These are phyloP conservation scores for Herminia tarsipennalis DNA, from an alignment of 2,888 invertebrate species.

Conservation along the genomic window DNA sequence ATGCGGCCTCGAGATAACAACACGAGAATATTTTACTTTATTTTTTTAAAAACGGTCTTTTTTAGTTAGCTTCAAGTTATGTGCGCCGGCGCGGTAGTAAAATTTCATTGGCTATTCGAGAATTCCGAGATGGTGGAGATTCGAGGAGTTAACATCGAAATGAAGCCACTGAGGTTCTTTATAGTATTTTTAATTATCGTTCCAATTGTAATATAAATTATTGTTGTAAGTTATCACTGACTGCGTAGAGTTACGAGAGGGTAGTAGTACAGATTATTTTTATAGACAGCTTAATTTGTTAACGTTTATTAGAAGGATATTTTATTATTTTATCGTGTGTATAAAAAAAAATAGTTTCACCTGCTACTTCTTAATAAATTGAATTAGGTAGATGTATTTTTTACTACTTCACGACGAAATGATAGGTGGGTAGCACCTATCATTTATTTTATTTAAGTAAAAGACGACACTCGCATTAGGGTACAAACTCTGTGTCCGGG, in stretches of 20 bases:
- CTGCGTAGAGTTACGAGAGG: constrained; percentile 3
- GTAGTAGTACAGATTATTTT: constrained; percentile 3
- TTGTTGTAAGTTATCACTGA: constrained; percentile 3
- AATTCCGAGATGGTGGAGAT: constrained; percentile 52
- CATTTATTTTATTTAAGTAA: too few relatives aligned
- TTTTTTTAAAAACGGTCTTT: constrained; percentile 40
- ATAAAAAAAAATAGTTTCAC: too few relatives aligned
- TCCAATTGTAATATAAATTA: constrained; percentile 30
- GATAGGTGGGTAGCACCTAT: too few relatives aligned
- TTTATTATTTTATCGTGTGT: too few relatives aligned
- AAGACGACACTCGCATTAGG: too few relatives aligned
- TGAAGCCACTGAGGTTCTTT: constrained; percentile 59
- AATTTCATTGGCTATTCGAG: constrained; percentile 63
- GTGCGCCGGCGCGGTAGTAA: constrained; percentile 59
- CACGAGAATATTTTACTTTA: constrained; percentile 40
- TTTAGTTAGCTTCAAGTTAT: constrained; percentile 59
- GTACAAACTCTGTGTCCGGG: too few relatives aligned
- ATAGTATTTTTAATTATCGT: constrained; percentile 34
- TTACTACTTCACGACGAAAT: too few relatives aligned
- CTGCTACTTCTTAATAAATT: too few relatives aligned
- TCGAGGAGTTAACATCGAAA: constrained; percentile 47
- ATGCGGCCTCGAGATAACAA: constrained; percentile 56
- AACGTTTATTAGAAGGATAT: neutral
- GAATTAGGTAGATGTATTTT: too few relatives aligned
- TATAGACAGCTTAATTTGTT: constrained; percentile 6